phyloP scores from a whole-genome alignment of 2,113 vertebrate genomes.

The Pica pica region DNA sequence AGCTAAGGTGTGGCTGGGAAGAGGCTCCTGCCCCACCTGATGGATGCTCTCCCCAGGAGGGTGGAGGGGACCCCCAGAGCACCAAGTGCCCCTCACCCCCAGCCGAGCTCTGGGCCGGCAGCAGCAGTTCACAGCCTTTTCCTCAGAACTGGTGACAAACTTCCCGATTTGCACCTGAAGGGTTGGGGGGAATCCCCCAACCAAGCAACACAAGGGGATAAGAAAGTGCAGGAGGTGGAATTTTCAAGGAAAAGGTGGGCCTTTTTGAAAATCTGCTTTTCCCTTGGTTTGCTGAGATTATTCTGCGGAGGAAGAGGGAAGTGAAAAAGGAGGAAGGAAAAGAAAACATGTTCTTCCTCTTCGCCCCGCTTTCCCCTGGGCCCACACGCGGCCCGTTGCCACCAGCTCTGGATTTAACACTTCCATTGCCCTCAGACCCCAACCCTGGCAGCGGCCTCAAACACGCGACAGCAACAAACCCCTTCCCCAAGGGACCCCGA shows the following conservation, averaged over 20 bases:
- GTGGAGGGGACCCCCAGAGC: background rate
- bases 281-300: background rate
- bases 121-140: background rate
- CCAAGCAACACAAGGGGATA: background rate
- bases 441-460: background rate
- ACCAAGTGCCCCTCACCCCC: background rate
- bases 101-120: background rate
- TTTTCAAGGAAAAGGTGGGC: background rate
- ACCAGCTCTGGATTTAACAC: background rate
- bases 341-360: background rate
- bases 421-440: background rate
- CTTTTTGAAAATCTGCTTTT: background rate
- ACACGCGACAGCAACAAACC: rapidly evolving
- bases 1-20: background rate
- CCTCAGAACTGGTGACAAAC: background rate
- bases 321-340: background rate
- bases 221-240: background rate
- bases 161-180: background rate
- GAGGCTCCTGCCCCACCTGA: background rate
- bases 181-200: rapidly evolving
- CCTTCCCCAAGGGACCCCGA: background rate
- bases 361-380: rapidly evolving
- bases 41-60: background rate
- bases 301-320: background rate
- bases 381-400: rapidly evolving